Conservation (phyloP, 2,888 invertebrate species). For the Platycheirus rosarum region DNA sequence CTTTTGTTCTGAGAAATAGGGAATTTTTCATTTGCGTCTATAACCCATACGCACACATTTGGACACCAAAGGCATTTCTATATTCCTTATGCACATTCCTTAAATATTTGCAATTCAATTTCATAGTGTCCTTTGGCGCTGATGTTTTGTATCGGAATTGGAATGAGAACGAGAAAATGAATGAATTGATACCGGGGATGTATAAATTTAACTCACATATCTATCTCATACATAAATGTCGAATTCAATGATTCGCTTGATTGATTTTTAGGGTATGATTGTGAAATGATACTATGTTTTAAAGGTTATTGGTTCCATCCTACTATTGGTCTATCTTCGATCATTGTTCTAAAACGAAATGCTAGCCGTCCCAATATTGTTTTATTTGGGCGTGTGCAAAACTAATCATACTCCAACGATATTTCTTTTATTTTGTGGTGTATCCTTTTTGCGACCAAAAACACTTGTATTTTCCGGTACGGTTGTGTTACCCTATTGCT, state of each 20-base stretch:
- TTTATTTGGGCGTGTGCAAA: constrained; percentile 11
- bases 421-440: constrained; percentile 29
- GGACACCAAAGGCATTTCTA: constrained; percentile 28
- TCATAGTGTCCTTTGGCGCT: constrained; percentile 50
- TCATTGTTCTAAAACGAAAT: constrained; percentile 13
- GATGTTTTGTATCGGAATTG: no score
- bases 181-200: constrained; percentile 40
- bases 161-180: constrained; percentile 27
- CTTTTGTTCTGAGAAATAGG: constrained; percentile 14
- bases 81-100: constrained; percentile 56
- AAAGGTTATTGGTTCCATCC: constrained; percentile 13
- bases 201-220: constrained; percentile 35
- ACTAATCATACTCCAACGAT: constrained; percentile 26
- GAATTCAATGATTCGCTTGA: constrained; percentile 59
- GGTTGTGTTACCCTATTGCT: constrained; percentile 16
- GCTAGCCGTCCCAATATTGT: constrained; percentile 5
- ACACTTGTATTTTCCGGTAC: constrained; percentile 22
- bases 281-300: constrained; percentile 12
- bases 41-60: constrained; percentile 26
- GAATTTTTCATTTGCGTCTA: constrained; percentile 32
- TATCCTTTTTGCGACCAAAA: no score
- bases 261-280: constrained; percentile 51
- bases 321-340: no score
- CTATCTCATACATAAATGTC: constrained; percentile 38
- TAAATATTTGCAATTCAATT: constrained; percentile 62